Percentiles rank a stretch among this genome's conserved stretches.
Evolutionary conservation across 1,140 invertebrate genomes (phyloP).

Genomic region (Trachelipus rathkii): DNA sequence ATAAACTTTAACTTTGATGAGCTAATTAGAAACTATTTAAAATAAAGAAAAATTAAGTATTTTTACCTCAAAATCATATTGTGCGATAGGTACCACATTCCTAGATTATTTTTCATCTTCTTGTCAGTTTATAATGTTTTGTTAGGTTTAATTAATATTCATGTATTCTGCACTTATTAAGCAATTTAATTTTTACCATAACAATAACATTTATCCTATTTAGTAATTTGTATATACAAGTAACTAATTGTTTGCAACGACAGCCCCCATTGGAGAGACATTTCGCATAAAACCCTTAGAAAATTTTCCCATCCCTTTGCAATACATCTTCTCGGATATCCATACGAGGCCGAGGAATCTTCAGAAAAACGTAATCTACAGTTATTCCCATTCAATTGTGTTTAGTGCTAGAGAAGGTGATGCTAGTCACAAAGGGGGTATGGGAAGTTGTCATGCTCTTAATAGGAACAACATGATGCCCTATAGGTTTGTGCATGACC

Average conservation of each 20-base stretch:
- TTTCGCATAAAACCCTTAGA: not conserved
- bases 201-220: too few relatives aligned
- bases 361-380: constrained; percentile 30
- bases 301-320: constrained; percentile 32
- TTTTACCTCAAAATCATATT: too few relatives aligned
- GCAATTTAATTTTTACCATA: too few relatives aligned
- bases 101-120: too few relatives aligned
- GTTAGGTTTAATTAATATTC: too few relatives aligned
- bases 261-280: not conserved
- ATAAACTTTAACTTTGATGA: too few relatives aligned
- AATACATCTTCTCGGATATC: constrained; percentile 29
- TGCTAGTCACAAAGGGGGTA: constrained; percentile 25
- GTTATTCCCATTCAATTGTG: constrained; percentile 32
- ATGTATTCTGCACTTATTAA: too few relatives aligned
- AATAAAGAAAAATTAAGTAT: too few relatives aligned
- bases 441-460: constrained; percentile 33
- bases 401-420: constrained; percentile 25
- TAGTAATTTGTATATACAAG: too few relatives aligned
- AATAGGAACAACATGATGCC: constrained; percentile 35
- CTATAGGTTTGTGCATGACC: constrained; percentile 33
- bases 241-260: not conserved
- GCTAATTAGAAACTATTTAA: too few relatives aligned
- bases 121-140: too few relatives aligned
- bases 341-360: constrained; percentile 25
- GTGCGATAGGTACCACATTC: too few relatives aligned